phyloP scores from a whole-genome alignment of 1,140 invertebrate species.

The Homalodisca vitripennis region DNA sequence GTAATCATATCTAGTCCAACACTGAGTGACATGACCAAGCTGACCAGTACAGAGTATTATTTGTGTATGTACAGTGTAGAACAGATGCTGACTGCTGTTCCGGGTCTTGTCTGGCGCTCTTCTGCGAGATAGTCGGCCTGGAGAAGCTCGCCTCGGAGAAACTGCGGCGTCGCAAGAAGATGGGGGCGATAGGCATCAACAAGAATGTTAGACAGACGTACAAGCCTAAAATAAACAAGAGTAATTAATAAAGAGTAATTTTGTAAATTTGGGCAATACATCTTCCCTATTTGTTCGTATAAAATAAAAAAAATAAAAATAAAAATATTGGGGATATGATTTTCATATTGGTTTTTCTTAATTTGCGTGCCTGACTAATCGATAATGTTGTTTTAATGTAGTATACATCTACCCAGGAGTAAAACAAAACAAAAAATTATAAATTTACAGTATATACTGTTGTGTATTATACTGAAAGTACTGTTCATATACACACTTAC shows the following conservation, averaged over 20 bases:
- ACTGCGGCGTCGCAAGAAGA: background rate
- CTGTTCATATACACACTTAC: too few relatives aligned
- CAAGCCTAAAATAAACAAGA: background rate
- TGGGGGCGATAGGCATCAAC: background rate
- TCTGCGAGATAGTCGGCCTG: conserved; percentile 7
- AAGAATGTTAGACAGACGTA: background rate
- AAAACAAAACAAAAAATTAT: too few relatives aligned
- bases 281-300: background rate
- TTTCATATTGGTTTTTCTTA: background rate
- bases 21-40: background rate
- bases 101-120: background rate
- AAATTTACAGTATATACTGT: too few relatives aligned
- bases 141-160: background rate
- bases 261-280: background rate
- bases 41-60: background rate
- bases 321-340: background rate
- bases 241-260: background rate
- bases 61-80: background rate
- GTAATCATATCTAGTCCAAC: background rate
- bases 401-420: too few relatives aligned
- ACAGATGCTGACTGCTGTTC: conserved; percentile 7
- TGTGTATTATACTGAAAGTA: too few relatives aligned
- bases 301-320: background rate
- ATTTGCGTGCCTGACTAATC: too few relatives aligned
- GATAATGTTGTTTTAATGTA: too few relatives aligned